Conservation (phyloP, 2,888 invertebrate species). For the Idaea straminata region DNA sequence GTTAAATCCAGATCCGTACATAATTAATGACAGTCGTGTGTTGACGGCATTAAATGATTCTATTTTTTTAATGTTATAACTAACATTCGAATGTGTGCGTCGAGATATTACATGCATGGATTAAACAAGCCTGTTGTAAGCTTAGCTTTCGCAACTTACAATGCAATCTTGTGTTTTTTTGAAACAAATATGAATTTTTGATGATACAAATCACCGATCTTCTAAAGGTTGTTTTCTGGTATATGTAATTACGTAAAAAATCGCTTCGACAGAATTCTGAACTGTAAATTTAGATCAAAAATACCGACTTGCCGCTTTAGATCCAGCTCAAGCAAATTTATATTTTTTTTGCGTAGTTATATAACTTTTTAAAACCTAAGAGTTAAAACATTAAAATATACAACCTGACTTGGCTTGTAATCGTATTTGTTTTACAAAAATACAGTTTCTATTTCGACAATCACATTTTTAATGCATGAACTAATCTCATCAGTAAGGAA, state of each 20-base stretch:
- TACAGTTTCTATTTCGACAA: not conserved
- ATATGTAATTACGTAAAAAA: not conserved
- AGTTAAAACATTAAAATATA: not conserved
- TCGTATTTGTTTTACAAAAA: not conserved
- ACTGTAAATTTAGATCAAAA: not conserved
- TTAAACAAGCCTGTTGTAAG: not conserved
- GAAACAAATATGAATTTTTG: not conserved
- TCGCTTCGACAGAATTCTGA: not conserved
- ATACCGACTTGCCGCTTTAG: too few species aligned
- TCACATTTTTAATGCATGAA: not conserved
- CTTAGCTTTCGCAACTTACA: not conserved
- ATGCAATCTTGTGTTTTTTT: not conserved
- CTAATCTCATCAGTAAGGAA: not conserved
- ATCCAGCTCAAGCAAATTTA: too few species aligned
- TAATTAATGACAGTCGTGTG: not conserved
- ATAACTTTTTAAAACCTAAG: not conserved
- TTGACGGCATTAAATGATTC: conserved; percentile 8
- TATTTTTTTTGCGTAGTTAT: not conserved
- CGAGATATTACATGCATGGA: not conserved
- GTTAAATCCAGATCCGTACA: not conserved
- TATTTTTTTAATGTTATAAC: not conserved
- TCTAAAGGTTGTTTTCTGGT: too few species aligned
- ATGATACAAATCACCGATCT: not conserved
- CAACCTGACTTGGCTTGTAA: not conserved
- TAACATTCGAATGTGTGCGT: not conserved